Evolutionary conservation across 2,888 invertebrate species (phyloP).

Genomic region (Sphinx pinastri): DNA sequence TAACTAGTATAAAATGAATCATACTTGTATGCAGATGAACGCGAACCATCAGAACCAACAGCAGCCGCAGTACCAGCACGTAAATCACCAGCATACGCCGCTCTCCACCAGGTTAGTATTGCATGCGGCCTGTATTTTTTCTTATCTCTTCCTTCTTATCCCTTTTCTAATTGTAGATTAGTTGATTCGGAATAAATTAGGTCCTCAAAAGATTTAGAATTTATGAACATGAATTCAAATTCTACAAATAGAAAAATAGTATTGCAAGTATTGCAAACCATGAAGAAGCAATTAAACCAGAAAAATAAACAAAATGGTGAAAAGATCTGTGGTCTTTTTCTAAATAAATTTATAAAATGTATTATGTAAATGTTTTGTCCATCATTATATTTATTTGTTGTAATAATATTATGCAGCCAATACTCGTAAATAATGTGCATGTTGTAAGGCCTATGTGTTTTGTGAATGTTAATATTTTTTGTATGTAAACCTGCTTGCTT

Average conservation of each 20-base stretch:
- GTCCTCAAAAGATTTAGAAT: too few species aligned
- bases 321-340: too few species aligned
- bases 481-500: not conserved
- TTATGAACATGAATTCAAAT: too few species aligned
- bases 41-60: slow-evolving; percentile 74
- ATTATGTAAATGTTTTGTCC: too few species aligned
- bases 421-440: not conserved
- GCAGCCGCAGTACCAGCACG: slow-evolving; percentile 69
- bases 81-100: slow-evolving; percentile 74
- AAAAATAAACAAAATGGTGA: too few species aligned
- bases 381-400: too few species aligned
- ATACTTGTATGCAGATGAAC: slow-evolving; percentile 56
- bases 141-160: not conserved
- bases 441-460: not conserved
- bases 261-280: too few species aligned
- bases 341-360: too few species aligned
- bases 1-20: slow-evolving; percentile 11
- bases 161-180: not conserved
- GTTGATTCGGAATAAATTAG: not conserved
- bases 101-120: slow-evolving; percentile 66
- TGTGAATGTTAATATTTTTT: not conserved
- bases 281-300: too few species aligned
- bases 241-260: too few species aligned
- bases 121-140: slow-evolving; percentile 40
- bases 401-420: too few species aligned